Percentiles rank a stretch among this genome's conserved stretches.
These are phyloP conservation scores for Apodemus sylvaticus DNA, from an alignment of 2,113 vertebrate genomes.

Conservation along the genomic window DNA sequence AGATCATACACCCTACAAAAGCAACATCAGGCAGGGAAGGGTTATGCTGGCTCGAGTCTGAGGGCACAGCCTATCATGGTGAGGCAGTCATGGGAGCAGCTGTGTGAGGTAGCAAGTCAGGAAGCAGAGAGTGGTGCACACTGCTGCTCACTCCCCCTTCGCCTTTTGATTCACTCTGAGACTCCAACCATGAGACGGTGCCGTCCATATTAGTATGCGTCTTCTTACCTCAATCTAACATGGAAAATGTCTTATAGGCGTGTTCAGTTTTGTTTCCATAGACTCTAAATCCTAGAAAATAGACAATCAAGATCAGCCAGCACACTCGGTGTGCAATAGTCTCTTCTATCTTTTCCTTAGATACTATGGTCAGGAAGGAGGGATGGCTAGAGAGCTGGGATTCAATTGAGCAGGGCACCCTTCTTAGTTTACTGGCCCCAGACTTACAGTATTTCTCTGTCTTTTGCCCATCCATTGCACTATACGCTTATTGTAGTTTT, in stretches of 20 bases:
- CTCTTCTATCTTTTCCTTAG: not conserved
- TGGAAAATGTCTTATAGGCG: not conserved
- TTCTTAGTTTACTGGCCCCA: not conserved
- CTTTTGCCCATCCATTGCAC: not conserved
- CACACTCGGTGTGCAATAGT: not conserved
- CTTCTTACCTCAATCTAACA: not conserved
- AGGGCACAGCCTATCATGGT: too few species aligned
- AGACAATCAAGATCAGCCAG: not conserved
- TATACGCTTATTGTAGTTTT: not conserved
- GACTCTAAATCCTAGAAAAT: not conserved
- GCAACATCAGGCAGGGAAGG: not conserved
- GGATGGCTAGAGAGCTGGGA: not conserved
- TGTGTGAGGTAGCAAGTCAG: not conserved
- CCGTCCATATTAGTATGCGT: not conserved
- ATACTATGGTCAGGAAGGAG: not conserved
- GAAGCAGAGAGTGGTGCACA: too few species aligned
- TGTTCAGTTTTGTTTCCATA: not conserved
- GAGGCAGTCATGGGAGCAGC: not conserved
- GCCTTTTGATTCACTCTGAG: not conserved
- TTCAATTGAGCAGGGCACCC: not conserved
- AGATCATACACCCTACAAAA: not conserved
- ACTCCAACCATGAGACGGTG: not conserved
- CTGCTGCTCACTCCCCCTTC: too few species aligned
- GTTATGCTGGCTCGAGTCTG: not conserved
- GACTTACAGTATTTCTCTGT: not conserved